These are phyloP conservation scores for Heteropelma amictum DNA, from an alignment of 2,888 invertebrate genomes.

Conservation along the genomic window DNA sequence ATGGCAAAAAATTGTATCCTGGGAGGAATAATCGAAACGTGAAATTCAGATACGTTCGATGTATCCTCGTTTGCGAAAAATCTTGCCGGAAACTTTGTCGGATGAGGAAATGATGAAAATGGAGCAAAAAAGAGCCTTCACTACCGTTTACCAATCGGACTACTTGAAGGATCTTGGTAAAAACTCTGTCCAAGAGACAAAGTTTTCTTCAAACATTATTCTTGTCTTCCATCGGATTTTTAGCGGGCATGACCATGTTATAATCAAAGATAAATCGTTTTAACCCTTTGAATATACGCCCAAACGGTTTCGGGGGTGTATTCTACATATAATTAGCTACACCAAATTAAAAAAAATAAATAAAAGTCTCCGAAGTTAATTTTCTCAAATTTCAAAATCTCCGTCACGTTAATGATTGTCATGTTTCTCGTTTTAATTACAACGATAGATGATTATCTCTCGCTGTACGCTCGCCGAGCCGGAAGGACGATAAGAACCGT, in stretches of 20 bases:
- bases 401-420: background rate
- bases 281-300: too few species aligned
- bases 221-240: background rate
- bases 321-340: too few species aligned
- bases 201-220: background rate
- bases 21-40: background rate
- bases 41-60: constrained; percentile 57
- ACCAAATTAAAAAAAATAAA: too few species aligned
- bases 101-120: constrained; percentile 61
- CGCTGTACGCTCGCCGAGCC: constrained; percentile 43
- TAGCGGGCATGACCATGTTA: too few species aligned
- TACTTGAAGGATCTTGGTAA: constrained; percentile 59
- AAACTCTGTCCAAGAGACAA: background rate
- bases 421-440: constrained; percentile 1
- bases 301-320: too few species aligned
- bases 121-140: constrained; percentile 57
- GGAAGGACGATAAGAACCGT: constrained; percentile 30
- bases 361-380: background rate
- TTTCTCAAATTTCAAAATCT: background rate
- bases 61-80: constrained; percentile 56
- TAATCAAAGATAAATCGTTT: too few species aligned
- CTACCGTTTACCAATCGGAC: constrained; percentile 63
- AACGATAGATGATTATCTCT: constrained; percentile 45
- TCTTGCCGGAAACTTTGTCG: constrained; percentile 53
- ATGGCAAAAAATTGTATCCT: constrained; percentile 8